A percentile compares a stretch with the other conserved stretches of the same genome.
Conservation (phyloP, 2,888 invertebrate genomes). For the Lamellibrachia columna region DNA sequence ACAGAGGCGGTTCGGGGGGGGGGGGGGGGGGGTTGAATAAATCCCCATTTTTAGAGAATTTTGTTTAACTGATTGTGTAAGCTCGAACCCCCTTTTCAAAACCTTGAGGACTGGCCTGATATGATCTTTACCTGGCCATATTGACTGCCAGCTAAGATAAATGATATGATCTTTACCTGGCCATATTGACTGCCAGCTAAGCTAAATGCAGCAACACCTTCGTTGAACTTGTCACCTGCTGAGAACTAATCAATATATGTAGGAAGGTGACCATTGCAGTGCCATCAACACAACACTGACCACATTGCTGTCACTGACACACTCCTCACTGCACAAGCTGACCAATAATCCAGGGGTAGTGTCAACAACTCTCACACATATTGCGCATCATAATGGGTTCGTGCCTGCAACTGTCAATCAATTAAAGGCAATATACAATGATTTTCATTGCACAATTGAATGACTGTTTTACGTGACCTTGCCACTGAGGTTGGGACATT, state of each 20-base stretch:
- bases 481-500: too few species aligned
- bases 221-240: not conserved
- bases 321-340: not conserved
- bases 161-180: not conserved
- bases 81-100: too few species aligned
- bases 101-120: too few species aligned
- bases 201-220: not conserved
- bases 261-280: not conserved
- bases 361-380: not conserved
- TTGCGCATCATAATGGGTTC: not conserved
- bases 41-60: too few species aligned
- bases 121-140: not conserved
- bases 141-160: not conserved
- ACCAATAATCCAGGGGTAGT: not conserved
- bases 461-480: too few species aligned
- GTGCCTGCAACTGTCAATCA: too few species aligned
- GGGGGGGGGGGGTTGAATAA: too few species aligned
- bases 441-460: too few species aligned
- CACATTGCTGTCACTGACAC: not conserved
- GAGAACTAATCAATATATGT: constrained; percentile 5
- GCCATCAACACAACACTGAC: not conserved
- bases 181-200: not conserved
- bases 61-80: too few species aligned
- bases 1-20: too few species aligned
- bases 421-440: too few species aligned